These are phyloP conservation scores for Ferdinandea cuprea DNA, from an alignment of 2,888 invertebrate genomes.

Conservation along the genomic window DNA sequence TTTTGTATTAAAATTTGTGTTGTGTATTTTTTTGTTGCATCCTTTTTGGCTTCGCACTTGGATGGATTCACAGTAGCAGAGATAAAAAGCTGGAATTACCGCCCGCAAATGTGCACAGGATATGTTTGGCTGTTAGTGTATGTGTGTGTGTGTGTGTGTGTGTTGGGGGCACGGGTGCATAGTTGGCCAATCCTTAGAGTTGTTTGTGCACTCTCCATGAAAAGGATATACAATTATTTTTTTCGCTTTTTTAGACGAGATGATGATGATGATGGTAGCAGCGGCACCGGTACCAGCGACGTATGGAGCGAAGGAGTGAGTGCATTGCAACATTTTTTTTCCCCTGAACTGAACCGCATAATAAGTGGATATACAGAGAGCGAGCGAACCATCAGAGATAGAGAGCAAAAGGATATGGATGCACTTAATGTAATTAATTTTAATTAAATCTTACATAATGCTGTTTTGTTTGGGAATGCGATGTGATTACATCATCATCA, in stretches of 20 bases:
- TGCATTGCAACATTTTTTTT: constrained; percentile 45
- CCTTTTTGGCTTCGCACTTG: constrained; percentile 70
- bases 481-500: constrained; percentile 66
- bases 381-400: constrained; percentile 4
- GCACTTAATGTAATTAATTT: constrained; percentile 75
- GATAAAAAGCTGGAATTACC: constrained; percentile 66
- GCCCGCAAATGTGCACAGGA: constrained; percentile 47
- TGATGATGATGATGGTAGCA: constrained; percentile 34
- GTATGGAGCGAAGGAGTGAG: constrained; percentile 24
- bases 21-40: constrained; percentile 4
- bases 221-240: constrained; percentile 40
- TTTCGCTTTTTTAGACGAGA: constrained; percentile 51
- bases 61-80: constrained; percentile 60
- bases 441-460: constrained; percentile 75
- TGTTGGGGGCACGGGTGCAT: constrained; percentile 12
- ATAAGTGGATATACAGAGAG: constrained; percentile 58
- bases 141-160: not conserved
- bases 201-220: constrained; percentile 47
- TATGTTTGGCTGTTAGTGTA: constrained; percentile 47
- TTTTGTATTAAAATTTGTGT: constrained; percentile 23
- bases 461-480: constrained; percentile 73
- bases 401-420: constrained; percentile 65
- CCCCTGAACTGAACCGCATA: constrained; percentile 63
- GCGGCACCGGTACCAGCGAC: not conserved
- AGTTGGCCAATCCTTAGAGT: constrained; percentile 69